These are phyloP conservation scores for Melinaea menophilus DNA, from an alignment of 2,888 invertebrate genomes.

Conservation along the genomic window DNA sequence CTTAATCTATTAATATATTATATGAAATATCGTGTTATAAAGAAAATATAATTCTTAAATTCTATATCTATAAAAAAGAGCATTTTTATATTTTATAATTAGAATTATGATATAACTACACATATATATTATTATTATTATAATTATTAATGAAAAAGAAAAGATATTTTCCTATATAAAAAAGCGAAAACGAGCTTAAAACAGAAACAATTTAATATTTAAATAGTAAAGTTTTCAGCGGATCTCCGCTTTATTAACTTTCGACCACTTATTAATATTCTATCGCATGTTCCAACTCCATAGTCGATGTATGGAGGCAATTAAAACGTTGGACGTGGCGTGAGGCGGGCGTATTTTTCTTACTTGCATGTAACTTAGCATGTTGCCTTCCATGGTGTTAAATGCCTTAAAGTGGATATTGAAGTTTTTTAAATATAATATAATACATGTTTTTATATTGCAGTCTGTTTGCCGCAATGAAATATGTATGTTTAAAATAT, in stretches of 20 bases:
- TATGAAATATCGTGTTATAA: too few species aligned
- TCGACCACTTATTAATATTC: constrained; percentile 24
- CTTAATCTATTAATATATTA: too few species aligned
- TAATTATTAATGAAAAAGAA: too few species aligned
- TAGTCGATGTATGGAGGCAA: constrained; percentile 32
- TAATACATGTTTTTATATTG: background rate
- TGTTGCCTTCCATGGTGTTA: constrained; percentile 27
- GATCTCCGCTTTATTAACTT: constrained; percentile 21
- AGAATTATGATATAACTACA: too few species aligned
- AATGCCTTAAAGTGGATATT: constrained; percentile 29
- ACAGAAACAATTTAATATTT: background rate
- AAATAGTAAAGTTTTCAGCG: constrained; percentile 3
- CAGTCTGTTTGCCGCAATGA: background rate
- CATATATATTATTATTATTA: too few species aligned
- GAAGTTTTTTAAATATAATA: constrained; percentile 16
- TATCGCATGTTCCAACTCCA: constrained; percentile 26
- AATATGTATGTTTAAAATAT: too few species aligned
- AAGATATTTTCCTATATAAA: too few species aligned
- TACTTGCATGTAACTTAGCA: constrained; percentile 33
- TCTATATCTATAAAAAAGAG: too few species aligned
- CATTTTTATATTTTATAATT: too few species aligned
- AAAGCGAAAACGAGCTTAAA: too few species aligned
- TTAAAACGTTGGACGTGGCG: constrained; percentile 37
- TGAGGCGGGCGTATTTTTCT: constrained; percentile 34
- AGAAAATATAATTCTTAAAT: too few species aligned